These are phyloP conservation scores for Megalops atlanticus DNA, from an alignment of 2,113 vertebrate species.

Conservation along the genomic window DNA sequence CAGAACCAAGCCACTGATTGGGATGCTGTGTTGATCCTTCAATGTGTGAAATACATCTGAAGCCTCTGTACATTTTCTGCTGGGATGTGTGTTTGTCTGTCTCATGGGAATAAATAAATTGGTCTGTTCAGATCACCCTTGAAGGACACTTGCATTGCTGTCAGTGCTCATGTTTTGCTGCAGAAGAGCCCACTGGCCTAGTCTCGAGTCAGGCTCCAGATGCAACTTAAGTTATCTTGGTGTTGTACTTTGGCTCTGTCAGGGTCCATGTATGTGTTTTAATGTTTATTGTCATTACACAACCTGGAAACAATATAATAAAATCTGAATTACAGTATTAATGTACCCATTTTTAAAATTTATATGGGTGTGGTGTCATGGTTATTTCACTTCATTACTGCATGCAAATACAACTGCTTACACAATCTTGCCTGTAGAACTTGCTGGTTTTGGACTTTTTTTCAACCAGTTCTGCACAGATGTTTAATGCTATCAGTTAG, in stretches of 20 bases:
- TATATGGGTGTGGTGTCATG: no score
- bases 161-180: conserved; percentile 18
- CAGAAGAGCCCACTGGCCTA: no score
- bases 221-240: no score
- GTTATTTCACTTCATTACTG: no score
- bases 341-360: background rate
- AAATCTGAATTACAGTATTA: background rate
- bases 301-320: background rate
- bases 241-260: no score
- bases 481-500: no score
- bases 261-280: background rate
- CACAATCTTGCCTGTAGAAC: no score
- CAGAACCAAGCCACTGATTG: conserved; percentile 67
- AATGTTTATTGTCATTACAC: background rate
- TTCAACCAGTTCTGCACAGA: no score
- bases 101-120: conserved; percentile 71
- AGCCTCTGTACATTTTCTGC: conserved; percentile 38
- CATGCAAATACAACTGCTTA: no score
- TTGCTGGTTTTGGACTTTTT: no score
- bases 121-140: conserved; percentile 33
- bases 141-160: conserved; percentile 9
- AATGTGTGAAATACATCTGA: conserved; percentile 53
- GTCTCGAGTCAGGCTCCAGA: no score
- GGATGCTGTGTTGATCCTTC: conserved; percentile 36
- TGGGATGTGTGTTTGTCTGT: conserved; percentile 54